A percentile compares a stretch with the other conserved stretches of the same genome.
Conservation (phyloP, 2,113 vertebrate genomes). For the Salvator merianae region DNA sequence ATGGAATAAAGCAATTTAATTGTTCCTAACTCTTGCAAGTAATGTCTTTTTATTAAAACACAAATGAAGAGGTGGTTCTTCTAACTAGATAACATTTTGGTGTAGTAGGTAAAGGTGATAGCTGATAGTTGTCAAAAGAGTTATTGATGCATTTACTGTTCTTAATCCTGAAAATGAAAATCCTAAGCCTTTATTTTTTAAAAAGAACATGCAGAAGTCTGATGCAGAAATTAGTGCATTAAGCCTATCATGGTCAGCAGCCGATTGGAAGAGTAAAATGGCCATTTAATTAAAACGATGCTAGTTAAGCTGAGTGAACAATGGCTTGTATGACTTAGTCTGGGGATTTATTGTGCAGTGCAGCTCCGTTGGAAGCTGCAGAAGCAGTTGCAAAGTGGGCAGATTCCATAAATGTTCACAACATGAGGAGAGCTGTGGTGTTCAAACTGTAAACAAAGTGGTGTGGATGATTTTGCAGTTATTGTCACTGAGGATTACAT, state of each 20-base stretch:
- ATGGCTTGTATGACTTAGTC: too few species aligned
- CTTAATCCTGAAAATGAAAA: not conserved
- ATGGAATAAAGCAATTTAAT: conserved; percentile 89
- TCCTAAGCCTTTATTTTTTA: not conserved
- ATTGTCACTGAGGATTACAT: too few species aligned
- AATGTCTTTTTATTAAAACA: conserved; percentile 29
- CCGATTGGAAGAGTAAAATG: not conserved
- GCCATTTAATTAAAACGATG: too few species aligned
- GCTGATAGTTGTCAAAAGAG: not conserved
- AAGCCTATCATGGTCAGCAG: not conserved
- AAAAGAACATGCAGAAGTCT: not conserved
- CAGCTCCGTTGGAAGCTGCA: too few species aligned
- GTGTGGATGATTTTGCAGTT: too few species aligned
- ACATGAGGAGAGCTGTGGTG: too few species aligned
- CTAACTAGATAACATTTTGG: not conserved
- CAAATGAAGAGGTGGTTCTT: not conserved
- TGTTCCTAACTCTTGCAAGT: conserved; percentile 63
- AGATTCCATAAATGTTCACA: too few species aligned
- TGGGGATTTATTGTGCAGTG: too few species aligned
- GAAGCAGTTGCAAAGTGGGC: too few species aligned
- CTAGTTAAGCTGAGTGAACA: too few species aligned
- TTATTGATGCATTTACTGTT: not conserved
- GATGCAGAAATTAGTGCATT: not conserved
- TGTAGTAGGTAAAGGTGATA: not conserved
- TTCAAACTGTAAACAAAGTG: too few species aligned